Evolutionary conservation across 1,140 invertebrate species (phyloP), one percentile per base, ranked within the genome.

Genomic region (Calephelis virginiensis): DNA sequence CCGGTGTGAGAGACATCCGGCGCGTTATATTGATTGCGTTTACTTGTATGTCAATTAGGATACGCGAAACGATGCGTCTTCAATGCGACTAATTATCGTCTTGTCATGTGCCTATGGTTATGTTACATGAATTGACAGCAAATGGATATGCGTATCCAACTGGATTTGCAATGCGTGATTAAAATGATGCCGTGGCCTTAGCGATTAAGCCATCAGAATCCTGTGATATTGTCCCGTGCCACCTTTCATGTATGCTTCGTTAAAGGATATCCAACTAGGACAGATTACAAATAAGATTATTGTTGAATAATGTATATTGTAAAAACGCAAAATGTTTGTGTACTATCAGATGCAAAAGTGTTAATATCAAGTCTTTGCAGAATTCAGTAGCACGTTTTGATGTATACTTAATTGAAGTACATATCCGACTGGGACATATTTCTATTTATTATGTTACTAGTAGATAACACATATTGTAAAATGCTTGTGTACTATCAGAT

Each of bases 31-130:
- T 89, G 86, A 89, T 89, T 87, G 86, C 82, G 72, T 89, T 89
- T 87, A 78, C 86, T 75, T 89, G 86, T 89, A 84, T 76, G 85
- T 89, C 86, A 89, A 89, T 89, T 89, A 89, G 78, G 80, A 83
- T 85, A 76, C 77, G 76, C 81, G 81, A 73, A 75, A 76, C 83
- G 82, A 87, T 89, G 85, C 76, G 86, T 86, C 85, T 89, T 89
- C 79, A 73, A 75, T 66, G 64, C 72, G 69, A 77, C 81, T 89
- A 89, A 89, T 87, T 89, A 89, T 83, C 78, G 74, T 83, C 81
- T 78, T 86, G 83, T 86, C 83, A 83, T 59, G 72, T 72, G 68
- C 75, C 72, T 77, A 74, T 81, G 79, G 76, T 76, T 83, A 75
- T 78, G 76, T 68, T 74, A 74, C 74, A 77, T 72, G 76, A 64